Conservation (phyloP, 1,140 invertebrate genomes). For the Pemphigus obesinymphae region DNA sequence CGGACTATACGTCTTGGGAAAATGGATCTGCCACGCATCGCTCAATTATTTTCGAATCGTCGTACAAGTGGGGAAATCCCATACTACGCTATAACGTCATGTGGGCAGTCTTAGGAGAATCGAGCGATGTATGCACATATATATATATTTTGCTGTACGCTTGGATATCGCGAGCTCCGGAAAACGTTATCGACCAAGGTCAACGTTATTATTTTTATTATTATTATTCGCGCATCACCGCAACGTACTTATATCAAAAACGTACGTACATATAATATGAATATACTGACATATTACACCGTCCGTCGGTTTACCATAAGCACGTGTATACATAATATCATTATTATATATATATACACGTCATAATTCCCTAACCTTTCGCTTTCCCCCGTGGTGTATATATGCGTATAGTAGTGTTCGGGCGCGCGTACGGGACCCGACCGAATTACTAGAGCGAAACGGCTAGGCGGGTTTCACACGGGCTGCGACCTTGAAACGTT, state of each 20-base stretch:
- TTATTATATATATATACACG: neutral
- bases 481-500: constrained; percentile 31
- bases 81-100: neutral
- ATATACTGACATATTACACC: neutral
- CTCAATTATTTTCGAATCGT: no score
- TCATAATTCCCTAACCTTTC: constrained; percentile 27
- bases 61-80: neutral
- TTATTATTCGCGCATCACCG: neutral
- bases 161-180: neutral
- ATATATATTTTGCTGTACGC: no score
- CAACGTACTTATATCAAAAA: neutral
- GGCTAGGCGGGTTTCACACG: neutral
- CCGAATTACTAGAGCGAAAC: constrained; percentile 35
- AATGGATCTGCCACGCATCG: no score
- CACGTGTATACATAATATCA: neutral
- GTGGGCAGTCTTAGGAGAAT: neutral
- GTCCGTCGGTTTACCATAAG: neutral
- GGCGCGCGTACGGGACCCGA: neutral
- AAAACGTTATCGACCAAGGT: constrained; percentile 1
- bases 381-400: neutral
- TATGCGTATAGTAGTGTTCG: no score
- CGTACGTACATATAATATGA: neutral
- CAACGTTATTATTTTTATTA: neutral
- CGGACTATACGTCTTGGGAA: no score
- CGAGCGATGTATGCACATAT: neutral